Base-by-base conservation (phyloP, 2,797 vertebrate species). In the Clangula hyemalis region DNA sequence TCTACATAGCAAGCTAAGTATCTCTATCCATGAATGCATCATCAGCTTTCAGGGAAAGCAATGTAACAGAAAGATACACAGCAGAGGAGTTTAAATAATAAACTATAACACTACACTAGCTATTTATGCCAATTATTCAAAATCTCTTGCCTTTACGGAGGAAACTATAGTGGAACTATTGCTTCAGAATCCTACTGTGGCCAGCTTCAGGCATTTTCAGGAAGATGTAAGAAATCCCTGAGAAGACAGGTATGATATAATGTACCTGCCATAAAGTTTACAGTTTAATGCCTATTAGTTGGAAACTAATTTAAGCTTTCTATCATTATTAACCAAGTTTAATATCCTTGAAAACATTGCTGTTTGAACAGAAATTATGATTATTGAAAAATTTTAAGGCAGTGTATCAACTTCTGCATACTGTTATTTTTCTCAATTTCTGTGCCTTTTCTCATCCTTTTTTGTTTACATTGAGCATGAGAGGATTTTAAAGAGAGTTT, bases 401-500 rank as follows among this genome's bases (percentile, higher is more conserved):
- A 85, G n/a, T 1, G 1, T 39, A 61, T 87, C 27, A 77, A 41
- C n/a, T 64, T 66, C 24, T 80, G 32, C 11, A 36, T 16, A 34
- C 5, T 27, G 25, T 14, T 45, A 45, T 38, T 71, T 77, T 36
- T 70, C 65, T 82, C 65, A 79, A 61, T 79, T 86, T 15, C 51
- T 79, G 43, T 66, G 30, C 19, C 10, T 53, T 95, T 92, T 90
- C n/a, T 57, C 6, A 49, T 62, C 20, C 71, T 94, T 53, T 84
- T 74, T 74, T 82, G 18, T 51, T 87, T 74, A 85, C 34, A 32
- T 4, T 72, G 36, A 87, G 28, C 51, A 84, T 13, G 22, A 81
- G 15, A 66, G 15, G 71, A 92, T 91, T 87, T 85, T 77, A 80
- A 74, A 54, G 39, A 88, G 16, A 62, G 6, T 56, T 56, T 93